A percentile compares a stretch with the other conserved stretches of the same genome.
phyloP scores from a whole-genome alignment of 1,140 invertebrate genomes.

The Choristoneura fumiferana region DNA sequence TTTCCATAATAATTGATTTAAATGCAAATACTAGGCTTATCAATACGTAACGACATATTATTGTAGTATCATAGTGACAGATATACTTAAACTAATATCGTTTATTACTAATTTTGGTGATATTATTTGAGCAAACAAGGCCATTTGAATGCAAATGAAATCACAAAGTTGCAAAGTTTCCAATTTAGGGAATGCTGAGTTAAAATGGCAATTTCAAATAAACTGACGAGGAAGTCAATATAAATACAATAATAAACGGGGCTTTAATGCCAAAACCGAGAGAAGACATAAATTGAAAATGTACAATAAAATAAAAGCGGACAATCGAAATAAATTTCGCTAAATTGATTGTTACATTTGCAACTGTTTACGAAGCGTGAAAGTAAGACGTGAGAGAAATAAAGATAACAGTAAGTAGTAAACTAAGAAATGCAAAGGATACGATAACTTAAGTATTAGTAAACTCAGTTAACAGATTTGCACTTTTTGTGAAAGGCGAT shows the following conservation, averaged over 20 bases:
- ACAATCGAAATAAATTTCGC: constrained; percentile 5
- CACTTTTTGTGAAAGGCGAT: not conserved
- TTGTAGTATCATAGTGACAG: not conserved
- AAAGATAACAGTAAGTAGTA: constrained; percentile 11
- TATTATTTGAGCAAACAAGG: not conserved
- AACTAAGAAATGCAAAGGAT: constrained; percentile 10
- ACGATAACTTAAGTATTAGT: constrained; percentile 2
- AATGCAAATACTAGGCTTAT: no score
- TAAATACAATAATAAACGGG: constrained; percentile 4
- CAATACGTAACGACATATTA: not conserved
- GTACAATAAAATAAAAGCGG: not conserved
- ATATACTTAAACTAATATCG: not conserved
- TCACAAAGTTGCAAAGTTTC: constrained; percentile 3
- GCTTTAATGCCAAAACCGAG: not conserved
- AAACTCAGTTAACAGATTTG: not conserved
- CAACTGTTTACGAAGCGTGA: constrained; percentile 17
- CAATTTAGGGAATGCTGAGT: constrained; percentile 9
- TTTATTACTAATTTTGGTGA: constrained; percentile 3
- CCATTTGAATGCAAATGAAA: constrained; percentile 10
- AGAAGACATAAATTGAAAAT: constrained; percentile 5
- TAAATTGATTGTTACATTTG: constrained; percentile 18
- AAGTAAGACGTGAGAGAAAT: constrained; percentile 7
- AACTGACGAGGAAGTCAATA: not conserved
- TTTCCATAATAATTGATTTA: not conserved
- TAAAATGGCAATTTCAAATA: constrained; percentile 5